These are phyloP conservation scores for Sebastes elongatus DNA, from an alignment of 2,797 vertebrate genomes.

Conservation along the genomic window DNA sequence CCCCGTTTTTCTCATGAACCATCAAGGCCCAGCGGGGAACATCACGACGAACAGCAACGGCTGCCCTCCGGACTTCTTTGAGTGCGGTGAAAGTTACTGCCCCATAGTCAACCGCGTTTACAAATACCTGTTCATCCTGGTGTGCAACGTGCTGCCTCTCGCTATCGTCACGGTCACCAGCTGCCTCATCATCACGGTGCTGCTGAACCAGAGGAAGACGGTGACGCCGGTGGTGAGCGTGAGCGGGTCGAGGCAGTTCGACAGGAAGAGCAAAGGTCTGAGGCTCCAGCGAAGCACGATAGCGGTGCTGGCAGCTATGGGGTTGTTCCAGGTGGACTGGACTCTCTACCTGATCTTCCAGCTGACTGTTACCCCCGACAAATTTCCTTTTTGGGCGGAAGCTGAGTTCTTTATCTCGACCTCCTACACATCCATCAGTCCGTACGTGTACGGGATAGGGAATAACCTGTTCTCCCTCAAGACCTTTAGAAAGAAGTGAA, in stretches of 20 bases:
- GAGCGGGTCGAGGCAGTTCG: not conserved
- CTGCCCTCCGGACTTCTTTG: slow-evolving; percentile 75
- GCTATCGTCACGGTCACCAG: slow-evolving; percentile 72
- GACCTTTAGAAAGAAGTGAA: slow-evolving; percentile 36
- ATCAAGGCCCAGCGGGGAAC: slow-evolving; percentile 19
- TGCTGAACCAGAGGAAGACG: slow-evolving; percentile 57
- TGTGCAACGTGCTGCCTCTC: slow-evolving; percentile 76
- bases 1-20: slow-evolving; percentile 60
- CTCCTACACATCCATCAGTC: slow-evolving; percentile 77
- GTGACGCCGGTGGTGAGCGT: slow-evolving; percentile 24
- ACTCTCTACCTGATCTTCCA: slow-evolving; percentile 77
- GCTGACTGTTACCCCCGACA: slow-evolving; percentile 23
- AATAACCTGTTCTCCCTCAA: slow-evolving; percentile 73
- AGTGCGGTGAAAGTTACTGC: slow-evolving; percentile 61
- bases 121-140: slow-evolving; percentile 70
- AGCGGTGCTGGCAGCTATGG: slow-evolving; percentile 78
- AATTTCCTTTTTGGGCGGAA: slow-evolving; percentile 65
- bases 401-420: slow-evolving; percentile 76
- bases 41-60: not conserved
- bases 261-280: slow-evolving; percentile 9
- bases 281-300: slow-evolving; percentile 61
- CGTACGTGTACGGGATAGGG: slow-evolving; percentile 80
- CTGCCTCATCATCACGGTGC: slow-evolving; percentile 67
- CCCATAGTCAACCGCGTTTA: slow-evolving; percentile 58
- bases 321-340: slow-evolving; percentile 81